Evolutionary conservation across 2,888 invertebrate species (phyloP).

Genomic region (Ditula angustiorana): DNA sequence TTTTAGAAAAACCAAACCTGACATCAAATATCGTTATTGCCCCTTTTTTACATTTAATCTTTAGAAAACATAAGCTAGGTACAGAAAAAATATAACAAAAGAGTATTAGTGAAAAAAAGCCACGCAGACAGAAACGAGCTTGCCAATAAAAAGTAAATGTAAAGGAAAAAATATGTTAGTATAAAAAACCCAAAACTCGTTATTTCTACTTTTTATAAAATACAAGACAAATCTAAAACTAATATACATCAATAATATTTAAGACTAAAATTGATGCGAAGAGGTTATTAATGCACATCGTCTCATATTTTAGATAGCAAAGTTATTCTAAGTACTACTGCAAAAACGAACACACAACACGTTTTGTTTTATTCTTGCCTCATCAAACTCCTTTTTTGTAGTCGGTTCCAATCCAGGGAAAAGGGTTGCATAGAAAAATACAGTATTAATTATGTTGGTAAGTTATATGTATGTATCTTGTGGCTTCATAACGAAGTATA

Average conservation of each 20-base stretch:
- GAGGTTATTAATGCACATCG: too few relatives aligned
- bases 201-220: slow-evolving; percentile 9
- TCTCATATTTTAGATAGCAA: slow-evolving; percentile 1
- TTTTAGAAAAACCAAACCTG: too few relatives aligned
- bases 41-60: too few relatives aligned
- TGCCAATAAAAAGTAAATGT: background rate
- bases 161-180: slow-evolving; percentile 15
- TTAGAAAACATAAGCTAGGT: background rate
- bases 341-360: slow-evolving; percentile 45
- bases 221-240: too few relatives aligned
- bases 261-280: too few relatives aligned
- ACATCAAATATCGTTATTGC: too few relatives aligned
- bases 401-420: slow-evolving; percentile 59
- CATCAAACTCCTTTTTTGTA: slow-evolving; percentile 87
- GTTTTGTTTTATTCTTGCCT: slow-evolving; percentile 84
- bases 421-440: slow-evolving; percentile 68
- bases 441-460: slow-evolving; percentile 58
- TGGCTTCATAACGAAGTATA: background rate
- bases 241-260: background rate
- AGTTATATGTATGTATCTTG: background rate
- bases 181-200: background rate
- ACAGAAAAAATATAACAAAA: background rate
- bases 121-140: background rate
- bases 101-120: background rate
- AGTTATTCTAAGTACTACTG: slow-evolving; percentile 12